Evolutionary conservation across 2,113 vertebrate species (phyloP), one percentile per base, ranked within the genome.

Genomic region (Odontophorus gujanensis): DNA sequence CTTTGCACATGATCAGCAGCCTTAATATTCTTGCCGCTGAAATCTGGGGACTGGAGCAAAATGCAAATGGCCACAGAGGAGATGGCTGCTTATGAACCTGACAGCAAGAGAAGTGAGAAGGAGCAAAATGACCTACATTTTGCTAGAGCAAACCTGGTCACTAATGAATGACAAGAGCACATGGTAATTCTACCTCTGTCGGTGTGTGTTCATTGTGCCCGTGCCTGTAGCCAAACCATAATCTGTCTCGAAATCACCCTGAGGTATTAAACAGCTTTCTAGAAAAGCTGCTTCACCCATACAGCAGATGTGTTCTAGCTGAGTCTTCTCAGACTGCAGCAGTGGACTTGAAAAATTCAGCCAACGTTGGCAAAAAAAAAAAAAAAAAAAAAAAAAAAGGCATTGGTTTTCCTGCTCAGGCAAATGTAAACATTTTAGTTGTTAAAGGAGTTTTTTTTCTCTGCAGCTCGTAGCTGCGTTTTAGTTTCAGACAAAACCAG

Each of bases 81-180:
- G 42, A 71, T 3, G 7, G 13, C 71, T 62, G 43, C 4, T 0
- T 62, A 53, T 75, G 84, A 69, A 73, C 72, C 63, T 91, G 74
- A 71, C 78, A 85, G 59, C 14, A 47, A 81, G 43, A 45, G 57
- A 88, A 81, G 81, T 3, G 30, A 69, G 89, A 51, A 94, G n/a
- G 74, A 89, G 71, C 1, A 19, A 65, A 87, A 59, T 50, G 75
- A 94, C 94, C 94, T 87, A 80, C 73, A 93, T 95, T 90, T 95
- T 93, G 34, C 90, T 68, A 18, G 58, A 78, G 67, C 0, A 0
- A 93, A 71, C 51, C 26, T 17, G 3, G 65, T 86, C n/a, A 7
- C 88, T 87, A 96, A 84, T 19, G 72, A 96, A 91, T 90, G 65
- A 45, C 72, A 91, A 57, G 18, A 57, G 22, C 77, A 50, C 21